These are phyloP conservation scores for Crambe crambe DNA, from an alignment of 37 sponge, comb jelly and placozoan species.

Conservation along the genomic window DNA sequence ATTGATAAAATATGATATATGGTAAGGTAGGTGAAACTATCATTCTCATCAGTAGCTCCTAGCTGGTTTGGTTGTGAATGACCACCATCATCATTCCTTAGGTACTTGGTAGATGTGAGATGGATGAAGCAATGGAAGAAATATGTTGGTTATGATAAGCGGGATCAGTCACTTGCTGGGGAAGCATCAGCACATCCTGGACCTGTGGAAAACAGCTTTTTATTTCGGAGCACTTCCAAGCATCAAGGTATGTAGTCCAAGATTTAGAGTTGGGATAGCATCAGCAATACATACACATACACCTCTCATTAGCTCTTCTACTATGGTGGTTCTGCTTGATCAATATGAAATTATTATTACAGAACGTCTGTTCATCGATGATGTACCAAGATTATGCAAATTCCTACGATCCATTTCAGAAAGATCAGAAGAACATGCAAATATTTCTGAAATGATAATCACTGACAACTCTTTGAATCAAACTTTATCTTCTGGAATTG, in stretches of 20 bases:
- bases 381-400: too few relatives aligned
- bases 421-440: too few relatives aligned
- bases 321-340: not conserved
- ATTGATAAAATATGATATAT: not conserved
- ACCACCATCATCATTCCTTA: too few relatives aligned
- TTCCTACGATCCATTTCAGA: too few relatives aligned
- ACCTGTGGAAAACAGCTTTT: constrained; percentile 73
- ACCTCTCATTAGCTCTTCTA: too few relatives aligned
- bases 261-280: too few relatives aligned
- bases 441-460: too few relatives aligned
- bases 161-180: constrained; percentile 53
- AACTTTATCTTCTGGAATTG: too few relatives aligned
- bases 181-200: constrained; percentile 70
- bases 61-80: not conserved
- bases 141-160: constrained; percentile 73
- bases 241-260: too few relatives aligned
- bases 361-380: too few relatives aligned
- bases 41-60: not conserved
- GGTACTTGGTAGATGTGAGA: constrained; percentile 64
- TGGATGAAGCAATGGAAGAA: constrained; percentile 91
- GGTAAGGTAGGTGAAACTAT: not conserved
- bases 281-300: too few relatives aligned
- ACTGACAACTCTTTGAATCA: too few relatives aligned
- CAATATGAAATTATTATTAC: not conserved
- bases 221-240: constrained; percentile 62